Evolutionary conservation across 2,888 invertebrate genomes (phyloP).

Genomic region (Lagria hirta): DNA sequence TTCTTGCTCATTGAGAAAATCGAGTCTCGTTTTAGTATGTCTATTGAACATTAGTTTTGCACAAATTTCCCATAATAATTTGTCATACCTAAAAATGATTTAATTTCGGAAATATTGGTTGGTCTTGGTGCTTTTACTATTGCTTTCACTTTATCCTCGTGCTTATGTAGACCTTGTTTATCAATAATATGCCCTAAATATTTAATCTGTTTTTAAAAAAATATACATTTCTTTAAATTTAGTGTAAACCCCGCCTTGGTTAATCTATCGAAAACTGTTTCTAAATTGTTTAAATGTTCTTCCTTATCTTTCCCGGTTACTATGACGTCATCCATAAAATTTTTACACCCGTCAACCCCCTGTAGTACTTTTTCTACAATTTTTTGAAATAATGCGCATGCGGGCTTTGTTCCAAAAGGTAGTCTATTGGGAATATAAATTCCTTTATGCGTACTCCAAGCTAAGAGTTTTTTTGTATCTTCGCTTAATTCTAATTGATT

Average conservation of each 20-base stretch:
- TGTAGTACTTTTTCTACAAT: constrained; percentile 42
- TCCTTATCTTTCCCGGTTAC: constrained; percentile 34
- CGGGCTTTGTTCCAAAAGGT: constrained; percentile 38
- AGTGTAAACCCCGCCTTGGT: constrained; percentile 37
- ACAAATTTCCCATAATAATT: constrained; percentile 28
- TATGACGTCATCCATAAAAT: constrained; percentile 43
- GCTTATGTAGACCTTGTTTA: constrained; percentile 28
- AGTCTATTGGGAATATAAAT: constrained; percentile 43
- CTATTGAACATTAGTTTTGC: too few species aligned
- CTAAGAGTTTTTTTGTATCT: constrained; percentile 35
- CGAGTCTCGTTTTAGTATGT: too few species aligned
- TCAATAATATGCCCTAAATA: constrained; percentile 40
- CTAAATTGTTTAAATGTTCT: constrained; percentile 34
- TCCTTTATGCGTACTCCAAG: constrained; percentile 44
- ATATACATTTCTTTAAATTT: constrained; percentile 41
- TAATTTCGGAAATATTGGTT: constrained; percentile 15
- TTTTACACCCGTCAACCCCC: constrained; percentile 37
- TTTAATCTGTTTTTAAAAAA: constrained; percentile 40
- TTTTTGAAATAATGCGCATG: constrained; percentile 43
- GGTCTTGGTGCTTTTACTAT: constrained; percentile 27
- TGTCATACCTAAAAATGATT: constrained; percentile 21
- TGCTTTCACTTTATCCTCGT: constrained; percentile 26
- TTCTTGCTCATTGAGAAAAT: too few species aligned
- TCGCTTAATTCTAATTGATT: constrained; percentile 42
- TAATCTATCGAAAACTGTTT: constrained; percentile 33